These are phyloP conservation scores for Cosmia trapezina DNA, from an alignment of 2,888 invertebrate species.

Conservation along the genomic window DNA sequence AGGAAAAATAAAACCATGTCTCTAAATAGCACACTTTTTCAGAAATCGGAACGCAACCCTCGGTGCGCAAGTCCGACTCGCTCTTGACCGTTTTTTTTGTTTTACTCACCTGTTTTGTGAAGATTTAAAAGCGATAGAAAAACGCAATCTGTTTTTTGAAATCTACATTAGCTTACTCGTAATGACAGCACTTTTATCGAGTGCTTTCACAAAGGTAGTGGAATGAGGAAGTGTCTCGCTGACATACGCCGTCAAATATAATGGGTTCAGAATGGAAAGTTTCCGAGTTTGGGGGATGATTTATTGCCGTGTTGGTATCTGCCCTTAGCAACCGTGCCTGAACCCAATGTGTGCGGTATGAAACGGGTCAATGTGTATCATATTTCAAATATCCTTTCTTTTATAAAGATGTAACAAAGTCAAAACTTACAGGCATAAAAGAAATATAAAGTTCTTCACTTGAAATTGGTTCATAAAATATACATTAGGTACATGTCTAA, in stretches of 20 bases:
- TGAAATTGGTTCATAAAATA: conserved; percentile 53
- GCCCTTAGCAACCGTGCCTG: conserved; percentile 59
- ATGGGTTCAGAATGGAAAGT: conserved; percentile 77
- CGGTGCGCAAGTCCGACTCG: too few species aligned
- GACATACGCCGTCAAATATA: conserved; percentile 78
- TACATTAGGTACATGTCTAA: conserved; percentile 44
- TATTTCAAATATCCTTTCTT: conserved; percentile 29
- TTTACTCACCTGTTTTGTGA: conserved; percentile 3
- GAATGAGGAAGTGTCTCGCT: conserved; percentile 71
- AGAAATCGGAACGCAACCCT: too few species aligned
- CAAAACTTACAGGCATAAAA: conserved; percentile 38
- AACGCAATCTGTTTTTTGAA: conserved; percentile 43
- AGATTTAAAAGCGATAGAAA: conserved; percentile 30
- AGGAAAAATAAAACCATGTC: too few species aligned
- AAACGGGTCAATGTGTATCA: conserved; percentile 52
- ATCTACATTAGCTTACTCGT: conserved; percentile 42
- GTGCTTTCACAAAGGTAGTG: conserved; percentile 62
- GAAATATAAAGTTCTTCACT: conserved; percentile 30
- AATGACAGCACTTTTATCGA: conserved; percentile 62
- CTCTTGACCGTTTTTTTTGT: too few species aligned
- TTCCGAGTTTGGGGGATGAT: conserved; percentile 76
- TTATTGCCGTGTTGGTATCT: conserved; percentile 72
- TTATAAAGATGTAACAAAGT: conserved; percentile 24
- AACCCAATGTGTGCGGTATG: conserved; percentile 52
- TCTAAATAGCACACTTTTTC: too few species aligned